Evolutionary conservation across 2,797 vertebrate genomes (phyloP), one percentile per base, ranked within the genome.

Genomic region (Eutrigla gurnardus): DNA sequence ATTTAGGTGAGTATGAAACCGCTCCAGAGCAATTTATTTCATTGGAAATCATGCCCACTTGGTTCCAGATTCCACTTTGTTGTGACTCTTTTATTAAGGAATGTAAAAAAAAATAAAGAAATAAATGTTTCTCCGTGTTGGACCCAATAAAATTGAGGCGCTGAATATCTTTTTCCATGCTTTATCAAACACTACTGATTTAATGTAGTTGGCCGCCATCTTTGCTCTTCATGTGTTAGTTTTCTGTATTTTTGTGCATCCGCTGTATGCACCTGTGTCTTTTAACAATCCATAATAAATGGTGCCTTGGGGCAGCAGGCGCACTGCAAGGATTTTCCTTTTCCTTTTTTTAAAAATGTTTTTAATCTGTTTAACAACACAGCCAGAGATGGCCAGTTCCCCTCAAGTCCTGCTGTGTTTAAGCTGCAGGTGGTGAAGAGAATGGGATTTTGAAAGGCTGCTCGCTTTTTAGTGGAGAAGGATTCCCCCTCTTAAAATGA

Each of bases 371-470:
- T 87, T 88, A 75, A 72, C 52, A 64, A 59, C 84, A 52, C 80
- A 80, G 77, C 47, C 75, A 72, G 83, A 65, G 59, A 85, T 75
- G 78, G 72, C 64, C 49, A 52, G 73, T 84, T 61, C 59, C 42
- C 75, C 73, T 75, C 49, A 33, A 67, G 62, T 76, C 84, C 77
- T 75, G 82, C 86, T 88, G 88, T 68, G 81, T 81, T 32, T 62
- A 65, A 88, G 76, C 88, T 87, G 89, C 88, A 85, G 81, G 85
- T 78, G 73, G 70, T 64, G 61, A 77, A 73, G 70, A 69, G 64
- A 78, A 82, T 76, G 72, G 78, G 80, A 75, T 84, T 80, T 69
- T 70, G 37, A 87, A 88, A 83, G 68, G 54, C 68, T 83, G 33
- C 42, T 71, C 8, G 1, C 62, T 74, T 83, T 63, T 73, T 59